Percentiles rank a stretch among this genome's conserved stretches.
Conservation (phyloP, 2,888 invertebrate species). For the Synanthedon tipuliformis region DNA sequence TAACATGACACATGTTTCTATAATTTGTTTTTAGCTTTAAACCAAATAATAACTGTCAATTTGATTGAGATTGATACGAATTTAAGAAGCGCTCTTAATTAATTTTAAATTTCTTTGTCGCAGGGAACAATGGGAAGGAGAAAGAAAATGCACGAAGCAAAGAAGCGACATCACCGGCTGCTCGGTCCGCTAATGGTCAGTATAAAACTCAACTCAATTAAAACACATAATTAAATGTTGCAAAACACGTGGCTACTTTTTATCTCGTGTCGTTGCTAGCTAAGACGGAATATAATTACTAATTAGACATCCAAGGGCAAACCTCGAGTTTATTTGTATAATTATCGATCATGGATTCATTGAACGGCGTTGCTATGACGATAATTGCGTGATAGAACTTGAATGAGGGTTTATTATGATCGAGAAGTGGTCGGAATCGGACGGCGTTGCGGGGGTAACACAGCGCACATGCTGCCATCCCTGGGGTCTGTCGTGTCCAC, state of each 20-base stretch:
- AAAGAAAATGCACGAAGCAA: conserved; percentile 74
- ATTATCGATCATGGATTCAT: conserved; percentile 6
- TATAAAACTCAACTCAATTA: conserved; percentile 7
- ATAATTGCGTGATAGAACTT: conserved; percentile 40
- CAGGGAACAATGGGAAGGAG: conserved; percentile 81
- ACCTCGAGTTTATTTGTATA: background rate
- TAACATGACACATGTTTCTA: no score
- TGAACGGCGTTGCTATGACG: conserved; percentile 29
- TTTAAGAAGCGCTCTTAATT: conserved; percentile 6
- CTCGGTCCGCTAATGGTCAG: conserved; percentile 75
- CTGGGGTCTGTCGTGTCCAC: conserved; percentile 25
- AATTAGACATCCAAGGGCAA: background rate
- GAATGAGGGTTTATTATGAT: conserved; percentile 51
- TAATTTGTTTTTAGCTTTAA: no score
- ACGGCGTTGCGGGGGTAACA: conserved; percentile 16
- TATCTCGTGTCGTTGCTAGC: background rate
- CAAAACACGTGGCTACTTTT: background rate
- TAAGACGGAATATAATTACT: background rate
- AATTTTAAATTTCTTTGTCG: conserved; percentile 36
- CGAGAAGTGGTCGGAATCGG: conserved; percentile 20
- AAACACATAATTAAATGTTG: background rate
- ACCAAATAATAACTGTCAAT: no score
- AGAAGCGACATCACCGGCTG: conserved; percentile 78
- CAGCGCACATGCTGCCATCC: conserved; percentile 35
- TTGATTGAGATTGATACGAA: conserved; percentile 14